These are phyloP conservation scores for Acanthisitta chloris DNA, from an alignment of 2,113 vertebrate genomes.

Conservation along the genomic window DNA sequence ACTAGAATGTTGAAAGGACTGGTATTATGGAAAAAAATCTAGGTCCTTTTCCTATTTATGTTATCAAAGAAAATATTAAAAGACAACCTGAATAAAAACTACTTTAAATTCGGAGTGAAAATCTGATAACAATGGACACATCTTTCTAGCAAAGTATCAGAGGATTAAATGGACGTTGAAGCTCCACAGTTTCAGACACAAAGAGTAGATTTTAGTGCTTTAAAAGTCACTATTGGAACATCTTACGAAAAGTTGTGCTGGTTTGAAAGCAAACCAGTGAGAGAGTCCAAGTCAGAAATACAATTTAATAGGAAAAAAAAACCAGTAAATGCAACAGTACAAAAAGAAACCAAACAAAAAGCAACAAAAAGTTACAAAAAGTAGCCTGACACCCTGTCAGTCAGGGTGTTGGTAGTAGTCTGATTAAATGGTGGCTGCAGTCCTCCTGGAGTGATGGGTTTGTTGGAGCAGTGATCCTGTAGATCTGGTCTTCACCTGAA, in stretches of 20 bases:
- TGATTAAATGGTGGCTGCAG: no score
- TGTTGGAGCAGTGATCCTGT: no score
- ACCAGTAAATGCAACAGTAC: no score
- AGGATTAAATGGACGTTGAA: not conserved
- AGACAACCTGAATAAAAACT: not conserved
- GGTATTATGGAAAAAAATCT: not conserved
- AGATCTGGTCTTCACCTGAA: no score
- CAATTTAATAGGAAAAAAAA: no score
- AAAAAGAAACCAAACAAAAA: no score
- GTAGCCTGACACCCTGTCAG: no score
- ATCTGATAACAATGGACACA: constrained; percentile 2
- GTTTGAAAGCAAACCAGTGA: no score
- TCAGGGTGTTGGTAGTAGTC: no score
- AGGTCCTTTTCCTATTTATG: not conserved
- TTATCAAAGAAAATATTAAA: constrained; percentile 2
- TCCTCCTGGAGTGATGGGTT: no score
- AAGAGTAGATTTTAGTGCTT: not conserved
- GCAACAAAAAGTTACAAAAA: no score
- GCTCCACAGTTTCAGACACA: not conserved
- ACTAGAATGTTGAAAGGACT: not conserved
- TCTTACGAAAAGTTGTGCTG: not conserved
- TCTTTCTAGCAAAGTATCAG: not conserved
- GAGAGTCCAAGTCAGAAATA: no score
- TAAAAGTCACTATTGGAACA: not conserved
- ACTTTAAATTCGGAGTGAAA: not conserved